Conservation (phyloP, 2,797 vertebrate genomes). For the Anas acuta region DNA sequence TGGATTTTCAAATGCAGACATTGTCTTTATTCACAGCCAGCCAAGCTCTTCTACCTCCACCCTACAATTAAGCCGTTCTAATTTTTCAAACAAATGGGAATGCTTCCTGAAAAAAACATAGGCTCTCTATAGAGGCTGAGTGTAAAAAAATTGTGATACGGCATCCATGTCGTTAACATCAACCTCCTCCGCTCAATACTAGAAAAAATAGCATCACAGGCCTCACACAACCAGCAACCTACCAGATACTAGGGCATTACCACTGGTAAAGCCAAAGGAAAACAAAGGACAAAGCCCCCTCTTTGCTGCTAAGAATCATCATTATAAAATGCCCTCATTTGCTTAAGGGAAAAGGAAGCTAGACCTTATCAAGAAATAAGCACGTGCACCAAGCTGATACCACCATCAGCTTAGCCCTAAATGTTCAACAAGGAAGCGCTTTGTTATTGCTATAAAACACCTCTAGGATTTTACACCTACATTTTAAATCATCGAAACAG, state of each 20-base stretch:
- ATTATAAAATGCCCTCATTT: neutral
- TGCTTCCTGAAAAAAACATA: neutral
- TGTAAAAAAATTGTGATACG: neutral
- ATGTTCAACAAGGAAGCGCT: neutral
- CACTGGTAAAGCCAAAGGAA: neutral
- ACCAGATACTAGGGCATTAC: neutral
- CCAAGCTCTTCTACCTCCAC: neutral
- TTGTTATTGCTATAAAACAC: neutral
- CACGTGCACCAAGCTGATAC: neutral
- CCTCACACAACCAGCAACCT: neutral
- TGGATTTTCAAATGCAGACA: neutral
- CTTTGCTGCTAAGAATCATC: neutral
- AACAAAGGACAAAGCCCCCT: neutral
- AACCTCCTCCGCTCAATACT: neutral
- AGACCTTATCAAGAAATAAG: neutral
- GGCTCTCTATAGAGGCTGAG: neutral
- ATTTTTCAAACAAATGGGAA: slow-evolving; percentile 2
- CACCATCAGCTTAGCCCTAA: neutral
- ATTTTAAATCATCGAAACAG: slow-evolving; percentile 2
- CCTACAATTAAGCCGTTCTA: neutral
- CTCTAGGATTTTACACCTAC: neutral
- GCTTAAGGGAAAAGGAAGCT: neutral
- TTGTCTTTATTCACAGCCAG: neutral
- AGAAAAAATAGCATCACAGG: neutral
- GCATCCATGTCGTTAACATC: neutral